Evolutionary conservation across 1,140 invertebrate genomes (phyloP).

Genomic region (Drosophila punjabiensis): DNA sequence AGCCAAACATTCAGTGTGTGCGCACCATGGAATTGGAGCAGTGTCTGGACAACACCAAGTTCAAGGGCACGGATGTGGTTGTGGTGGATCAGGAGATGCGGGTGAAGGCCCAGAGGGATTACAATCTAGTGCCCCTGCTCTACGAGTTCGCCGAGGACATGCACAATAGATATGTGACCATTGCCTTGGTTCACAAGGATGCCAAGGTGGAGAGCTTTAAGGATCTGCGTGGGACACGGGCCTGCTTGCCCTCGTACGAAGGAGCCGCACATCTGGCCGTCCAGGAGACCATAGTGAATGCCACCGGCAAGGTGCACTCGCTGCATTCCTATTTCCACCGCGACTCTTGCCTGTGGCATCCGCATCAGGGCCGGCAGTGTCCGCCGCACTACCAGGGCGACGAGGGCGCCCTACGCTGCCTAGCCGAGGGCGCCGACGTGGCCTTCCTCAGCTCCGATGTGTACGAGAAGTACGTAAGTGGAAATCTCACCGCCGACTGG

Average conservation of each 20-base stretch:
- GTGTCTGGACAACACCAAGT: constrained; percentile 89
- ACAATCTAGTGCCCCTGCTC: constrained; percentile 88
- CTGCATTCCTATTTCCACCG: constrained; percentile 87
- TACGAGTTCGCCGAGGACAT: constrained; percentile 88
- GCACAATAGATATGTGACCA: constrained; percentile 88
- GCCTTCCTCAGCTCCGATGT: constrained; percentile 93
- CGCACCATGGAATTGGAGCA: constrained; percentile 86
- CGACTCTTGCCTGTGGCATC: constrained; percentile 87
- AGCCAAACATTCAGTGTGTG: constrained; percentile 90
- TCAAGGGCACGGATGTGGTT: constrained; percentile 89
- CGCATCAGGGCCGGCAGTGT: constrained; percentile 71
- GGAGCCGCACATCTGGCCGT: constrained; percentile 89
- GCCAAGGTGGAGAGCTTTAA: constrained; percentile 87
- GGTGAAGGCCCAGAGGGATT: constrained; percentile 87
- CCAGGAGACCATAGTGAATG: constrained; percentile 87
- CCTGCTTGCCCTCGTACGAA: constrained; percentile 89
- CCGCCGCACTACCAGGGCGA: constrained; percentile 86
- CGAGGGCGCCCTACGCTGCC: constrained; percentile 91
- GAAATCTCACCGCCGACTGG: constrained; percentile 75
- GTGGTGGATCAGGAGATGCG: constrained; percentile 88
- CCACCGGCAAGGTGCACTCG: constrained; percentile 81
- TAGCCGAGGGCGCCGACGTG: constrained; percentile 93
- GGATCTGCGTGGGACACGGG: constrained; percentile 89
- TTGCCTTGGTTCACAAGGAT: constrained; percentile 89
- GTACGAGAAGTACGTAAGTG: constrained; percentile 88